Evolutionary conservation across 2,797 vertebrate species (phyloP).

Genomic region (Emydoidea blandingii): DNA sequence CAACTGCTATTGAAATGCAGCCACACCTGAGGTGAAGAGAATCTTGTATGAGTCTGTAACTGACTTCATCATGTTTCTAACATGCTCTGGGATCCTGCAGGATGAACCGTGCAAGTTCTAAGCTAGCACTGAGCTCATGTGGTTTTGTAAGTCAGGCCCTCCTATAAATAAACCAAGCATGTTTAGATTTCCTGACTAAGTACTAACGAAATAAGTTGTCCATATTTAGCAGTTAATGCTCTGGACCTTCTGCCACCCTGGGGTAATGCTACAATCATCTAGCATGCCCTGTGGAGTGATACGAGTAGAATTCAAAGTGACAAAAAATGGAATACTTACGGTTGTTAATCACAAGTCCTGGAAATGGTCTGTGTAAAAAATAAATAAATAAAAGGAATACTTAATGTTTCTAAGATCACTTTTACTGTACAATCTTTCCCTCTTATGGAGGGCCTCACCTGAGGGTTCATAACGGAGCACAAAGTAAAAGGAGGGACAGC

Average conservation of each 20-base stretch:
- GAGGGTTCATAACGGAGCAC: fast-evolving
- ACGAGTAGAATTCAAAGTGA: neutral
- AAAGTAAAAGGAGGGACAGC: neutral
- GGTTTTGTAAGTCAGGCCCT: neutral
- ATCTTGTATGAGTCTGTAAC: neutral
- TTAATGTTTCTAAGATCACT: neutral
- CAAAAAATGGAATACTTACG: constrained; percentile 79
- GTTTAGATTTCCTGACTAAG: neutral
- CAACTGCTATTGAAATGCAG: neutral
- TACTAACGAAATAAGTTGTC: neutral
- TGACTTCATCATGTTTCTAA: neutral
- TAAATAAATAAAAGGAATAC: neutral
- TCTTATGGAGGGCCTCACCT: neutral
- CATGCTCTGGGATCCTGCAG: neutral
- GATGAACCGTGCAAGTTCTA: neutral
- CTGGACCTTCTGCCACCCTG: neutral
- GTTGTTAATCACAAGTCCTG: constrained; percentile 84
- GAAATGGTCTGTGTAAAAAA: constrained; percentile 80
- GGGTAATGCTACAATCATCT: neutral
- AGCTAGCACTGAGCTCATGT: neutral
- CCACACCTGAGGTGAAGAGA: neutral
- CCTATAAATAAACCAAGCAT: neutral
- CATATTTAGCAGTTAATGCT: neutral
- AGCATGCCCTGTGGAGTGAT: neutral
- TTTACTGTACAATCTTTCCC: neutral